A percentile compares a stretch with the other conserved stretches of the same genome.
Conservation (phyloP, 2,113 vertebrate genomes). For the Thunnus maccoyii region DNA sequence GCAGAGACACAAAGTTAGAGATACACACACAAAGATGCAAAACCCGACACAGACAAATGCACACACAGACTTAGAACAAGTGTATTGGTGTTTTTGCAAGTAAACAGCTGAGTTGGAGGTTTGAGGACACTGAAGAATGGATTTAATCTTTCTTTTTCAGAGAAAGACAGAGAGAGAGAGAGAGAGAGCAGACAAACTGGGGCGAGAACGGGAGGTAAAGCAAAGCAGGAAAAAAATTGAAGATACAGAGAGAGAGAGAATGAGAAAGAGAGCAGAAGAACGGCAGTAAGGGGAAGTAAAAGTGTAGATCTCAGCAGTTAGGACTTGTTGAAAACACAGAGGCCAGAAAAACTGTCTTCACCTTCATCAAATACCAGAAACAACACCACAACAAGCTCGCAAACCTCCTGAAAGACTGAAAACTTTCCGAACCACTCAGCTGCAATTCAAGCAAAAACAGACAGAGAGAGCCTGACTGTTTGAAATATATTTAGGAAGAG, state of each 20-base stretch:
- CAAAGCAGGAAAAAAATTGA: conserved; percentile 6
- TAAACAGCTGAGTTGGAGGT: conserved; percentile 76
- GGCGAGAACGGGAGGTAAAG: conserved; percentile 15
- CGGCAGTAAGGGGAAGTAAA: conserved; percentile 42
- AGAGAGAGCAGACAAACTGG: conserved; percentile 35
- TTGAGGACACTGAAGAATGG: conserved; percentile 80
- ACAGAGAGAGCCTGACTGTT: not conserved
- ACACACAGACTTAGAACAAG: conserved; percentile 45
- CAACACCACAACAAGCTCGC: conserved; percentile 33
- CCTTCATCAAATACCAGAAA: conserved; percentile 51
- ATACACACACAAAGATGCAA: conserved; percentile 26
- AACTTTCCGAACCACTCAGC: conserved; percentile 54
- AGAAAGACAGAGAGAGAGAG: conserved; percentile 31
- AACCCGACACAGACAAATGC: conserved; percentile 9
- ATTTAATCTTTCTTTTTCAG: conserved; percentile 77
- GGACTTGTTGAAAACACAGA: conserved; percentile 56
- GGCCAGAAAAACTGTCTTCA: conserved; percentile 29
- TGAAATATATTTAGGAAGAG: conserved; percentile 4
- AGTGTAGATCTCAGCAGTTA: conserved; percentile 66
- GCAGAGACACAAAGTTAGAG: not conserved
- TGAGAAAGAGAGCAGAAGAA: conserved; percentile 8
- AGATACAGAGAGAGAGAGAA: conserved; percentile 19
- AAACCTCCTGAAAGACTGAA: conserved; percentile 27
- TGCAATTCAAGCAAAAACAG: conserved; percentile 19
- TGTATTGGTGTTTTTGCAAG: conserved; percentile 46